These are phyloP conservation scores for Sylvicapra grimmia DNA, from an alignment of 2,113 vertebrate species.

Conservation along the genomic window DNA sequence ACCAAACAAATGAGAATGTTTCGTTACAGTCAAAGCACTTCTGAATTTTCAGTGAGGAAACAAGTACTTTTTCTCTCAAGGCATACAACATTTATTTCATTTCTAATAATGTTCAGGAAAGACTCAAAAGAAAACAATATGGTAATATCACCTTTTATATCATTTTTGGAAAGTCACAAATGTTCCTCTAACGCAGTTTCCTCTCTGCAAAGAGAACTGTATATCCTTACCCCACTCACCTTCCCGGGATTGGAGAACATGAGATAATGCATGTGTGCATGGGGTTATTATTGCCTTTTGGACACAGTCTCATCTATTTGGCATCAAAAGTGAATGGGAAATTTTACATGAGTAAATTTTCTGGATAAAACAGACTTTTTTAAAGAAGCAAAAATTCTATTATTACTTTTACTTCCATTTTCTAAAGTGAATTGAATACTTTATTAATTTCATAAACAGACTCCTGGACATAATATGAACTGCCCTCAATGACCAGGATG, in stretches of 20 bases:
- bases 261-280: neutral
- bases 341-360: neutral
- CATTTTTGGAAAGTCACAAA: neutral
- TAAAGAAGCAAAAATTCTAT: neutral
- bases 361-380: neutral
- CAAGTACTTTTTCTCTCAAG: neutral
- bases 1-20: neutral
- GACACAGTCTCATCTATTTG: neutral
- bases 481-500: neutral
- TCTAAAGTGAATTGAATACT: neutral
- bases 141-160: neutral
- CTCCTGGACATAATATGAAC: neutral
- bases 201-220: neutral
- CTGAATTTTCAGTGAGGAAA: neutral
- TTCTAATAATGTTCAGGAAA: neutral
- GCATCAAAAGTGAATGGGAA: neutral
- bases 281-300: neutral
- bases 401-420: neutral
- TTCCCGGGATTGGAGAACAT: neutral
- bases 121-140: neutral
- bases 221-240: neutral
- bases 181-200: neutral
- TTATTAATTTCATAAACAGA: neutral
- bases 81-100: neutral
- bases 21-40: neutral